Evolutionary conservation across 2,113 vertebrate species (phyloP), one percentile per base, ranked within the genome.

Genomic region (Cheirogaleus medius): DNA sequence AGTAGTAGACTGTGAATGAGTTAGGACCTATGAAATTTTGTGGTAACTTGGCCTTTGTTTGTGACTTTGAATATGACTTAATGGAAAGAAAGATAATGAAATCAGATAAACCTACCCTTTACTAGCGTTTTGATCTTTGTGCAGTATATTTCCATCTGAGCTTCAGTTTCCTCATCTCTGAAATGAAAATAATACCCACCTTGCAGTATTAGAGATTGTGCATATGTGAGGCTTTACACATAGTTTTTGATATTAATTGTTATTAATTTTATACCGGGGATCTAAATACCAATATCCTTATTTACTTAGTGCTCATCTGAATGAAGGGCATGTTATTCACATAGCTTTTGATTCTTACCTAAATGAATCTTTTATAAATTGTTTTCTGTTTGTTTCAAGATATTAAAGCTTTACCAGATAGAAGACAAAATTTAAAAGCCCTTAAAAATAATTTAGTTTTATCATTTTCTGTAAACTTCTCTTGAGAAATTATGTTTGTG

Each of bases 61-160:
- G 68, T 76, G 6, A 63, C 91, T 82, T 96, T 56, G 17, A 94
- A 58, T 63, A 58, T 90, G 29, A 86, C 63, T 32, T 86, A 44
- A 80, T 80, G 10, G 39, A 91, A 94, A 49, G 39, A 91, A 94
- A 49, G 60, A 44, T 82, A 44, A 60, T 85, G 25, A 95, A 97
- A 81, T 88, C 54, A 66, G 39, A 63, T 42, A 68, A 49, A 73
- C 42, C 37, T 85, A 37, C 14, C 23, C 25, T 81, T 85, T 32
- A 49, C 4, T 54, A 44, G 49, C 21, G 10, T 85, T 90, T 95
- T 92, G 42, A 77, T 37, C 29, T 14, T 66, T 17, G 17, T 42
- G 3, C 5, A 73, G 44, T 49, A 32, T 34, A 52, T 63, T 76
- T 32, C 0, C 11, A 27, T 73, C 20, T 49, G 8, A 74, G 32